Conservation (phyloP, 2,797 vertebrate species). For the Coreius guichenoti region DNA sequence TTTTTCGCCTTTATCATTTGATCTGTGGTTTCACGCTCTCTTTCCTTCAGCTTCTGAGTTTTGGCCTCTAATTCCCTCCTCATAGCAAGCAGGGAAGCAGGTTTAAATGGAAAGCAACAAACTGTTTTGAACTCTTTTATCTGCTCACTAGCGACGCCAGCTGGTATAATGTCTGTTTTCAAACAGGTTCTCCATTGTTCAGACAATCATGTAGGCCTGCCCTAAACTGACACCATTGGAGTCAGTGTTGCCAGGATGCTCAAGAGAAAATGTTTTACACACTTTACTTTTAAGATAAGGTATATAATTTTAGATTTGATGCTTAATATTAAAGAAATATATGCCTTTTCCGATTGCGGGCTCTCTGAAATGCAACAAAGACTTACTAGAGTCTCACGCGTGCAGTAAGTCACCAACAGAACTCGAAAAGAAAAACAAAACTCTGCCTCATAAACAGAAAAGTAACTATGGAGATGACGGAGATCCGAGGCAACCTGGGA, state of each 20-base stretch:
- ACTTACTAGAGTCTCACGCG: neutral
- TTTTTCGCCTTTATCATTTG: constrained; percentile 45
- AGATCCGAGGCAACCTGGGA: constrained; percentile 23
- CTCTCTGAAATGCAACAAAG: neutral
- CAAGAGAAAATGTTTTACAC: neutral
- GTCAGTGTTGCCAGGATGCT: neutral
- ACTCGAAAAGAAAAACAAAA: constrained; percentile 37
- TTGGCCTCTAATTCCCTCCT: constrained; percentile 23
- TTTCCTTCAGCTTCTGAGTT: constrained; percentile 29
- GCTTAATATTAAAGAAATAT: constrained; percentile 10
- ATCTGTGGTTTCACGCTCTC: constrained; percentile 50
- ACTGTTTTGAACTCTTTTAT: constrained; percentile 9
- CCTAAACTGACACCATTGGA: neutral
- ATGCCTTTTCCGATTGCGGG: neutral
- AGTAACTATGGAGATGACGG: constrained; percentile 25
- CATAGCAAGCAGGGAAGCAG: neutral
- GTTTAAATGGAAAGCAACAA: constrained; percentile 1
- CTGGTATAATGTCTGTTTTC: neutral
- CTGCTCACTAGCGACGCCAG: too few relatives aligned
- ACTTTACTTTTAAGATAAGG: neutral
- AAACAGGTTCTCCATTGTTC: neutral
- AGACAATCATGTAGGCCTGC: neutral
- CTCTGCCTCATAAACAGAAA: constrained; percentile 31
- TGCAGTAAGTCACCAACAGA: constrained; percentile 50
- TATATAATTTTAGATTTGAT: neutral